phyloP scores from a whole-genome alignment of 35 echinoderm and acorn worm species.

The Amphiura filiformis region DNA sequence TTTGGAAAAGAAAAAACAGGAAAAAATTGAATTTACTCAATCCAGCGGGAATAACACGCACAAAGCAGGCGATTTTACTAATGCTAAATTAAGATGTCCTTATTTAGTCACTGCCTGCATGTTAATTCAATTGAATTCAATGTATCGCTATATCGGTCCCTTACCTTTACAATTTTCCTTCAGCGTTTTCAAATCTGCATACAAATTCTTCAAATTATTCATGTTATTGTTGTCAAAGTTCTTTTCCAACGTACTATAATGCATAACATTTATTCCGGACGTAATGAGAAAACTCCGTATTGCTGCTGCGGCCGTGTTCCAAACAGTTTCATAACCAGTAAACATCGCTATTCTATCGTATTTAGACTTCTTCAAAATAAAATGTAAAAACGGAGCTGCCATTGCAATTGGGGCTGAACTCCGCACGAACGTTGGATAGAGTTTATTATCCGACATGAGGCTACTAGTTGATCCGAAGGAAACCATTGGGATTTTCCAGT shows the following conservation, averaged over 20 bases:
- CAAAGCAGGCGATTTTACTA: too few relatives aligned
- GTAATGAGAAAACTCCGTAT: background rate
- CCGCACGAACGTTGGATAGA: slow-evolving; percentile 66
- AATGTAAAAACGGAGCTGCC: background rate
- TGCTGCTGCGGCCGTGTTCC: background rate
- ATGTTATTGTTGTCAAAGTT: too few relatives aligned
- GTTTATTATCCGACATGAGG: slow-evolving; percentile 43
- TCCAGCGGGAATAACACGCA: too few relatives aligned
- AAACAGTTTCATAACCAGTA: background rate
- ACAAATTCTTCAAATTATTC: slow-evolving; percentile 2
- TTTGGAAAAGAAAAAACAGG: too few relatives aligned
- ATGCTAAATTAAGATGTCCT: too few relatives aligned
- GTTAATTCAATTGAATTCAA: too few relatives aligned
- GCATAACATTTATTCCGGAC: background rate
- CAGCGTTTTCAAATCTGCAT: background rate
- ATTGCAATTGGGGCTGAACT: background rate
- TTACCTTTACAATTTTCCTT: background rate
- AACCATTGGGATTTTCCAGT: slow-evolving; percentile 75
- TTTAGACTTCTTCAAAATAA: background rate
- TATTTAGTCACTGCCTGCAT: too few relatives aligned
- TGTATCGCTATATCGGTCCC: too few relatives aligned
- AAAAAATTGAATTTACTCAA: too few relatives aligned
- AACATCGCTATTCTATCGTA: background rate
- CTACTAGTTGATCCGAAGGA: slow-evolving; percentile 65
- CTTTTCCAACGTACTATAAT: background rate